Evolutionary conservation across 2,797 vertebrate genomes (phyloP).

Genomic region (Pteronotus mesoamericanus): DNA sequence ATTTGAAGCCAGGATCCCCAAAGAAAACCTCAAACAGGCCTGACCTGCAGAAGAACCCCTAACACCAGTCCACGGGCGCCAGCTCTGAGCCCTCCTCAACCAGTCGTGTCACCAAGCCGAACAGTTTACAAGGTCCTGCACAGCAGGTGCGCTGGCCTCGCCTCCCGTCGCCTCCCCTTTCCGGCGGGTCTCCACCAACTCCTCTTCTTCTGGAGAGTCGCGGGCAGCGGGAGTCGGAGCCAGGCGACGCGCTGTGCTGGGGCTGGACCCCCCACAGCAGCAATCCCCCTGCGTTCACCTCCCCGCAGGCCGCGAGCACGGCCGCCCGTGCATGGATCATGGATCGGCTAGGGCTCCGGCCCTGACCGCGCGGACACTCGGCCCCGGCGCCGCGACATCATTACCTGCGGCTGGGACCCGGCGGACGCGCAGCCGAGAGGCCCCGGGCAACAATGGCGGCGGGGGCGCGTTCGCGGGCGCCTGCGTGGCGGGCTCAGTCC

Average conservation of each 20-base stretch:
- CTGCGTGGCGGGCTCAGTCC: conserved; percentile 41
- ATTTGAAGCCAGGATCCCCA: neutral
- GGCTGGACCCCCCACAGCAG: neutral
- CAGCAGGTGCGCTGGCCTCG: neutral
- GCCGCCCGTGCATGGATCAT: neutral
- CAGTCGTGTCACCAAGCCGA: neutral
- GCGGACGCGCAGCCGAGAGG: conserved; percentile 9
- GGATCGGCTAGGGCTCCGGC: neutral
- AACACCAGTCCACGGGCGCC: neutral
- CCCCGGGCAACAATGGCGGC: conserved; percentile 70
- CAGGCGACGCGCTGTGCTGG: neutral
- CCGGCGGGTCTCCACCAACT: neutral
- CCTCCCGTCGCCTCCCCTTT: neutral
- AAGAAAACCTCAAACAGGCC: neutral
- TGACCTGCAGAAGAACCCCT: neutral
- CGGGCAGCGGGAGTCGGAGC: neutral
- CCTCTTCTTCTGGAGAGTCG: neutral
- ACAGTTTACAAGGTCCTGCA: neutral
- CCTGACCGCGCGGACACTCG: neutral
- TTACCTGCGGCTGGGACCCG: conserved; percentile 56
- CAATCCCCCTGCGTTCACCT: neutral
- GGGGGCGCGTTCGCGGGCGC: conserved; percentile 13
- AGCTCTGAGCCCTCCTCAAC: neutral
- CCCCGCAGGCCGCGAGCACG: neutral
- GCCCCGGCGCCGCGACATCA: neutral